Evolutionary conservation across 2,888 invertebrate genomes (phyloP).

Genomic region (Dryobotodes eremita): DNA sequence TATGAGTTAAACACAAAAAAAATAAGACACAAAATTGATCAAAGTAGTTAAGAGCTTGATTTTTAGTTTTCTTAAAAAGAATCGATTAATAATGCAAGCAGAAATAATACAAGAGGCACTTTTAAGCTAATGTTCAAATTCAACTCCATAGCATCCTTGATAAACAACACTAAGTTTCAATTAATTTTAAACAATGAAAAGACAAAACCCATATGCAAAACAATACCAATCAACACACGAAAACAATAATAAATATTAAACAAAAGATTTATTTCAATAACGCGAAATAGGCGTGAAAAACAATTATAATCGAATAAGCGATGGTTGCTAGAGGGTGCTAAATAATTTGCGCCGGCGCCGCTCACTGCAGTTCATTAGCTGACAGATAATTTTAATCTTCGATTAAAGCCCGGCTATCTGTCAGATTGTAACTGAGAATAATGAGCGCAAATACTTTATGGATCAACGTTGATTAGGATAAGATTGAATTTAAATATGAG

Average conservation of each 20-base stretch:
- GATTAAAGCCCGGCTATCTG: conserved; percentile 84
- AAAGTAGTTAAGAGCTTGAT: not conserved
- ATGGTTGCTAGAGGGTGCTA: conserved; percentile 79
- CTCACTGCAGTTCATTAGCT: conserved; percentile 78
- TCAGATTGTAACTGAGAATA: conserved; percentile 79
- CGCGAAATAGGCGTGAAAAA: conserved; percentile 88
- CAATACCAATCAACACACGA: conserved; percentile 67
- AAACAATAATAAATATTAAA: conserved; percentile 83
- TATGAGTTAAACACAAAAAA: not conserved
- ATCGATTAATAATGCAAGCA: no score
- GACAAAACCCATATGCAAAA: conserved; percentile 50
- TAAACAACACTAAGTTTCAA: not conserved
- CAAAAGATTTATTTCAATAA: conserved; percentile 88
- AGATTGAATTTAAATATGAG: conserved; percentile 57
- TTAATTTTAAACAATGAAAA: conserved; percentile 36
- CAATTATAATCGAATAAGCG: conserved; percentile 87
- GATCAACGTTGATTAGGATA: conserved; percentile 61
- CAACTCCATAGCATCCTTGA: not conserved
- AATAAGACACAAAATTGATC: not conserved
- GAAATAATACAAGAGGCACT: not conserved
- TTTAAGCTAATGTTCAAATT: not conserved
- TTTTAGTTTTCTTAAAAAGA: not conserved
- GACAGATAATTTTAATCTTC: conserved; percentile 89
- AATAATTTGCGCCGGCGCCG: conserved; percentile 78
- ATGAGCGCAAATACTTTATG: conserved; percentile 75